Conservation (phyloP, 2,888 invertebrate species). For the Acanthococcus lagerstroemiae region DNA sequence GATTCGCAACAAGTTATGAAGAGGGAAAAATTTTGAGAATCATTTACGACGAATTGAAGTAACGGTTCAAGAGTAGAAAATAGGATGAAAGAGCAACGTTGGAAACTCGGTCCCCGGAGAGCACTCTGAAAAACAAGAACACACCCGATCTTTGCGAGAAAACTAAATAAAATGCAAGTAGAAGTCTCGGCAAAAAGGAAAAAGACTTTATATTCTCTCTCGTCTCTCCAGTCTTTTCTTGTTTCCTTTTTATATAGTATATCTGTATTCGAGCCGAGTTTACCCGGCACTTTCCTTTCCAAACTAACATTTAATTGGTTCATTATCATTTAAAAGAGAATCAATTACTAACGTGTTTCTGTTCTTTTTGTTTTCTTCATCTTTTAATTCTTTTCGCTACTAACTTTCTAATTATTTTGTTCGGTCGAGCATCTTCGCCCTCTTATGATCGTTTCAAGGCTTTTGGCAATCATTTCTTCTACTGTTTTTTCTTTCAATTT, state of each 20-base stretch:
- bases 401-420: too few relatives aligned
- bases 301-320: conserved; percentile 18
- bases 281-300: conserved; percentile 10
- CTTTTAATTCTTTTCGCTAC: too few relatives aligned
- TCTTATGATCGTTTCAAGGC: too few relatives aligned
- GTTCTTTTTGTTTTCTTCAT: too few relatives aligned
- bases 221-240: not conserved
- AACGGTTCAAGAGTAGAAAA: conserved; percentile 5
- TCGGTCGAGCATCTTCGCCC: too few relatives aligned
- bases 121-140: conserved; percentile 11
- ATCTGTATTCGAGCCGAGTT: conserved; percentile 18
- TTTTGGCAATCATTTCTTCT: too few relatives aligned
- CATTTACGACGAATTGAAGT: conserved; percentile 8
- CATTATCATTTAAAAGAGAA: conserved; percentile 18
- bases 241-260: not conserved
- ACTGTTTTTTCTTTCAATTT: too few relatives aligned
- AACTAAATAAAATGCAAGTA: conserved; percentile 10
- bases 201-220: not conserved
- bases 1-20: not conserved
- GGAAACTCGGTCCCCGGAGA: conserved; percentile 12
- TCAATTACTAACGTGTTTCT: conserved; percentile 6
- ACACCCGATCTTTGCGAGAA: conserved; percentile 3
- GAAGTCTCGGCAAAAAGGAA: conserved; percentile 2
- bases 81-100: conserved; percentile 18
- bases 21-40: conserved; percentile 1